phyloP scores from a whole-genome alignment of 1,140 invertebrate genomes.

The Sitobion miscanthi region DNA sequence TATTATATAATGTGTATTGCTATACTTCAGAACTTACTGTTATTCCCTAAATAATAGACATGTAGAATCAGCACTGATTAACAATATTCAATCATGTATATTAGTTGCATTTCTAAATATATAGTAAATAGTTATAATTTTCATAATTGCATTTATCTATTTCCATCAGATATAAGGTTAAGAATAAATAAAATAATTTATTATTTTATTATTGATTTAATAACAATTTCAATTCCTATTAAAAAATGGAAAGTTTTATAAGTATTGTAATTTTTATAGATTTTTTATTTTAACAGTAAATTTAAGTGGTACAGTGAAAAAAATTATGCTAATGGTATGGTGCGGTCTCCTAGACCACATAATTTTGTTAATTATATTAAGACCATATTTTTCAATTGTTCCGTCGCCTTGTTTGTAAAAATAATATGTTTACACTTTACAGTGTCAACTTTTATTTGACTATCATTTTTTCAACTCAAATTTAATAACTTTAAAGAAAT shows the following conservation, averaged over 20 bases:
- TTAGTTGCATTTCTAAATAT: background rate
- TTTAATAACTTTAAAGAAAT: too few species aligned
- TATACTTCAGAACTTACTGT: conserved; percentile 5
- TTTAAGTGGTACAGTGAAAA: too few species aligned
- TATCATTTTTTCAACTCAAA: too few species aligned
- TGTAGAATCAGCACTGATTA: background rate
- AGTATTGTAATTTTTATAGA: background rate
- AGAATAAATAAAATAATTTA: background rate
- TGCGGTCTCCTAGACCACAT: too few species aligned
- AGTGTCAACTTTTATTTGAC: too few species aligned
- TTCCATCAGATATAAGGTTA: background rate
- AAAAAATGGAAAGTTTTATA: background rate
- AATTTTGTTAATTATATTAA: too few species aligned
- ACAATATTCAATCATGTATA: background rate
- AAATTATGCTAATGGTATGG: too few species aligned
- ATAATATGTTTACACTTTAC: too few species aligned
- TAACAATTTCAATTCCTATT: background rate
- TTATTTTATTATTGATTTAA: background rate
- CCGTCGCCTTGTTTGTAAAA: too few species aligned
- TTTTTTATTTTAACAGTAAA: background rate
- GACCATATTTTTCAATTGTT: too few species aligned
- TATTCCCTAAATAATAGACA: conserved; percentile 20
- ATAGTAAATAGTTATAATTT: background rate
- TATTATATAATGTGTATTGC: background rate
- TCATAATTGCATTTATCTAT: background rate